Conservation (phyloP, 2,888 invertebrate genomes). For the Itoplectis maculator region DNA sequence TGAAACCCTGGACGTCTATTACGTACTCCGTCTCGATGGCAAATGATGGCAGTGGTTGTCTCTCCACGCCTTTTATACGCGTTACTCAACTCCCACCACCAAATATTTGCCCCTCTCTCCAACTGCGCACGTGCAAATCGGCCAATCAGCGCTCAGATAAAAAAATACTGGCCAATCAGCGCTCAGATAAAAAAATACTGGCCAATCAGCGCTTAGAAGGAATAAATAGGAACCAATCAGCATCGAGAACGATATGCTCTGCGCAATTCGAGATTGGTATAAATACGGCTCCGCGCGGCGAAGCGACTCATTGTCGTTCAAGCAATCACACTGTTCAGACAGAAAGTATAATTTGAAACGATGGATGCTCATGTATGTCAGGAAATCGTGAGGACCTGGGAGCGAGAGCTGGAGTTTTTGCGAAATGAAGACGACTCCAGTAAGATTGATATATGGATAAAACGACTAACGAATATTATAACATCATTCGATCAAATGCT, state of each 20-base stretch:
- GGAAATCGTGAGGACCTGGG: no score
- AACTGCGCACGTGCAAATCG: no score
- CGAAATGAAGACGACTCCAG: no score
- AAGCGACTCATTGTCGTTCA: no score
- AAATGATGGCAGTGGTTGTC: not conserved
- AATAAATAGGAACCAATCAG: not conserved
- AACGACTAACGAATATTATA: not conserved
- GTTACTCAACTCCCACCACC: not conserved
- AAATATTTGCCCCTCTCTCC: not conserved
- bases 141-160: no score
- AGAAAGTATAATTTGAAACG: no score
- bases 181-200: not conserved
- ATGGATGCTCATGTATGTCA: no score
- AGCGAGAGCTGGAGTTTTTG: no score
- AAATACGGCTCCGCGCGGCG: not conserved
- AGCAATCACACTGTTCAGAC: no score
- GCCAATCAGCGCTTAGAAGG: not conserved
- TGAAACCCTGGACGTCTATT: constrained; percentile 57
- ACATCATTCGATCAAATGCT: no score
- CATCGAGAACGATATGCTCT: not conserved
- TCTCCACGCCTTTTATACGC: not conserved
- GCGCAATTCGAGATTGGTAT: not conserved
- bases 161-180: no score
- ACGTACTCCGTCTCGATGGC: constrained; percentile 44
- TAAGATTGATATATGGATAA: not conserved